Percentiles rank a stretch among this genome's conserved stretches.
phyloP scores from a whole-genome alignment of 2,888 invertebrate species.

The Microctonus aethiopoides region DNA sequence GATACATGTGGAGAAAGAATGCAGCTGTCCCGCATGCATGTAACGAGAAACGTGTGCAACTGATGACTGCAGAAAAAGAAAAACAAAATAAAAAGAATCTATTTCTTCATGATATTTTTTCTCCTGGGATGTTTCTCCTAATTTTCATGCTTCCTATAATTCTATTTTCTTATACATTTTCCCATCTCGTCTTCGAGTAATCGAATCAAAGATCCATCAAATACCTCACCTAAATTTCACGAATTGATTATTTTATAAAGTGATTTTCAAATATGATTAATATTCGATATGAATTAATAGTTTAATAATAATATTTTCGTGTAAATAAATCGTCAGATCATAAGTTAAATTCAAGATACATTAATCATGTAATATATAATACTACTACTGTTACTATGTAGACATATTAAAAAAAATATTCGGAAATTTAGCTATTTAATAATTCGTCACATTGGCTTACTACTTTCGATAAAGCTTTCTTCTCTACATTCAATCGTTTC shows the following conservation, averaged over 20 bases:
- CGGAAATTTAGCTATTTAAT: background rate
- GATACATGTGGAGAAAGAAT: conserved; percentile 18
- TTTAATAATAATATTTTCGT: background rate
- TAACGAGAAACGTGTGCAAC: background rate
- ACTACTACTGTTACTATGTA: too few relatives aligned
- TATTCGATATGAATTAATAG: background rate
- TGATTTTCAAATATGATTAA: too few relatives aligned
- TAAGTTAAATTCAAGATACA: too few relatives aligned
- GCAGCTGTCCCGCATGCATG: conserved; percentile 46
- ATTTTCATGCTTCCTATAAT: background rate
- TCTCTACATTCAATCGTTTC: background rate
- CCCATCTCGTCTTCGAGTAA: too few relatives aligned
- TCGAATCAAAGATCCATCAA: too few relatives aligned
- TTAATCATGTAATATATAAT: background rate
- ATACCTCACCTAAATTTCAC: too few relatives aligned
- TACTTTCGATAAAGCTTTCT: background rate
- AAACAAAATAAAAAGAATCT: background rate
- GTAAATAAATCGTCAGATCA: too few relatives aligned
- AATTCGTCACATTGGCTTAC: background rate
- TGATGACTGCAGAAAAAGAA: background rate
- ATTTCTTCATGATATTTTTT: background rate
- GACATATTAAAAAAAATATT: background rate
- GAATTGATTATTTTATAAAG: too few relatives aligned
- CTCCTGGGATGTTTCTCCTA: background rate
- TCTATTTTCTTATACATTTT: background rate